These are phyloP conservation scores for Antitype chi DNA, from an alignment of 2,888 invertebrate species.

Conservation along the genomic window DNA sequence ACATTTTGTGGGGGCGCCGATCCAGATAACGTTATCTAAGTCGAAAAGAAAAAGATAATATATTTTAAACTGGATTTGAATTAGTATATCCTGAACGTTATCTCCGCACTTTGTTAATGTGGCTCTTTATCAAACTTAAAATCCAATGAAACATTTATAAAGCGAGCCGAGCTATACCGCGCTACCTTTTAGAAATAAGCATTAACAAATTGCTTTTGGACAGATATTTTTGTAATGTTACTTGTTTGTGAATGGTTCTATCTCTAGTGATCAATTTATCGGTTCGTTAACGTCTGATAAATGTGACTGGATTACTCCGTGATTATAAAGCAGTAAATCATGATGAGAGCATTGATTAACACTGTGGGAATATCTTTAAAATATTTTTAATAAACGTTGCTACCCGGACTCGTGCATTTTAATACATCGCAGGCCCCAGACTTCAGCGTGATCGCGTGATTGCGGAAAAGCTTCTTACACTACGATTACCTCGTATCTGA, in stretches of 20 bases:
- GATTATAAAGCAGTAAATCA: slow-evolving; percentile 86
- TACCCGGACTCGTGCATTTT: slow-evolving; percentile 41
- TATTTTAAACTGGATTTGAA: slow-evolving; percentile 79
- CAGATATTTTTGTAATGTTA: slow-evolving; percentile 86
- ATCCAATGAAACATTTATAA: slow-evolving; percentile 79
- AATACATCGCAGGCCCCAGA: slow-evolving; percentile 33
- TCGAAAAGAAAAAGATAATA: slow-evolving; percentile 75
- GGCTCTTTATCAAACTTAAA: slow-evolving; percentile 82
- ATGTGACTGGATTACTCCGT: slow-evolving; percentile 82
- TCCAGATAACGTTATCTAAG: slow-evolving; percentile 80
- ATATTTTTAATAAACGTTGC: slow-evolving; percentile 62
- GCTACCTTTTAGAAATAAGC: slow-evolving; percentile 83
- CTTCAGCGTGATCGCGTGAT: slow-evolving; percentile 75
- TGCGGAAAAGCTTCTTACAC: slow-evolving; percentile 79
- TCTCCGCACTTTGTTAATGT: slow-evolving; percentile 82
- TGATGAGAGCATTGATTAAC: slow-evolving; percentile 82
- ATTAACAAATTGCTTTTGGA: slow-evolving; percentile 85
- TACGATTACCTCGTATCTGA: slow-evolving; percentile 81
- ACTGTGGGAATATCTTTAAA: slow-evolving; percentile 78
- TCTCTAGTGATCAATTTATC: slow-evolving; percentile 87
- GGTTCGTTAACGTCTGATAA: slow-evolving; percentile 86
- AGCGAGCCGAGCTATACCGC: slow-evolving; percentile 72
- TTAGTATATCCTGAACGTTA: slow-evolving; percentile 83
- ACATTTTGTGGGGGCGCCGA: slow-evolving; percentile 71
- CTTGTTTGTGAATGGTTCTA: slow-evolving; percentile 84